These are phyloP conservation scores for Drosophila micromelanica DNA, from an alignment of 1,140 invertebrate species.

Conservation along the genomic window DNA sequence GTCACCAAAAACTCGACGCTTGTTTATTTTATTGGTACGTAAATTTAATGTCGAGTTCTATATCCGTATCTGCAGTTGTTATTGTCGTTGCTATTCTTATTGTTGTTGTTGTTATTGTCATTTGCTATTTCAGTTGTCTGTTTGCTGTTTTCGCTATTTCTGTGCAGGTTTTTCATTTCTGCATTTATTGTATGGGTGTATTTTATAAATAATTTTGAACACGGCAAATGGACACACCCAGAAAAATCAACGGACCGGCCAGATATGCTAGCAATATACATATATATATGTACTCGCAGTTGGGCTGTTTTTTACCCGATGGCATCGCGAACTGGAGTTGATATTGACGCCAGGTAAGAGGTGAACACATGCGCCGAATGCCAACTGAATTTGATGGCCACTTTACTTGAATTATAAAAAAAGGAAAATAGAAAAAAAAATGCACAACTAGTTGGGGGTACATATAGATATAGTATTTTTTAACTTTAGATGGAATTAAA, in stretches of 20 bases:
- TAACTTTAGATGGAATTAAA: no score
- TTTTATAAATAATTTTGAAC: conserved; percentile 73
- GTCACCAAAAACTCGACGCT: conserved; percentile 75
- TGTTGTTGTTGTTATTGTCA: conserved; percentile 8
- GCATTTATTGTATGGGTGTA: conserved; percentile 57
- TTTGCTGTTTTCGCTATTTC: conserved; percentile 6
- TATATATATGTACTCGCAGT: conserved; percentile 17
- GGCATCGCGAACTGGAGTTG: conserved; percentile 33
- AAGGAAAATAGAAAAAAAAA: neutral
- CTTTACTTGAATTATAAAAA: conserved; percentile 40
- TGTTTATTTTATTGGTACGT: conserved; percentile 82
- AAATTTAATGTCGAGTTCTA: conserved; percentile 70
- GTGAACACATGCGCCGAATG: conserved; percentile 11
- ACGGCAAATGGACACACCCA: conserved; percentile 62
- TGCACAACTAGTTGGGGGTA: neutral
- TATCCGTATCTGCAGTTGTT: neutral
- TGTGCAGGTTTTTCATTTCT: conserved; percentile 45
- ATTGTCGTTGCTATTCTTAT: conserved; percentile 11
- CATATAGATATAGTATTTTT: conserved; percentile 4
- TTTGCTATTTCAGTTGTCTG: neutral
- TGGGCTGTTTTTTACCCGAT: conserved; percentile 13
- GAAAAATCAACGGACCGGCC: conserved; percentile 20
- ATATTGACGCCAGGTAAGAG: conserved; percentile 14
- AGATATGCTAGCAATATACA: conserved; percentile 25
- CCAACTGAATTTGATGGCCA: conserved; percentile 47